Conservation (phyloP, 2,888 invertebrate species). For the Aphidius colemani region DNA sequence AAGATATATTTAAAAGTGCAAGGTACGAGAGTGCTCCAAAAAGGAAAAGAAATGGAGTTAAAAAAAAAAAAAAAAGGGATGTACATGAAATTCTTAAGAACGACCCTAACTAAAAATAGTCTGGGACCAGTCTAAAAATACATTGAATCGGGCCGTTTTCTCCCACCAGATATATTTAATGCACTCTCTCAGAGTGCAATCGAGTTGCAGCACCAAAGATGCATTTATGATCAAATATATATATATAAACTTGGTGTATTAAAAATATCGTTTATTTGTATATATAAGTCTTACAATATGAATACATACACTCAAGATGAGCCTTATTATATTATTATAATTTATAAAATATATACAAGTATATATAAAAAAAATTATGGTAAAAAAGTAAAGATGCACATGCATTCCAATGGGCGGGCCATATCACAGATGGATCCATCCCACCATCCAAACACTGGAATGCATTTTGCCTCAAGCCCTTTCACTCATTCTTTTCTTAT, state of each 20-base stretch:
- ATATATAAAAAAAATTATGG: background rate
- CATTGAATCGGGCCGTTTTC: conserved; percentile 29
- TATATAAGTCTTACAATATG: conserved; percentile 9
- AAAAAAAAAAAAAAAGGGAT: conserved; percentile 1
- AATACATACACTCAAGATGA: no score
- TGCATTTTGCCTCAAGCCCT: conserved; percentile 31
- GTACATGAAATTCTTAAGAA: conserved; percentile 10
- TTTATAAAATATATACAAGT: conserved; percentile 19
- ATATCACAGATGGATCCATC: conserved; percentile 57
- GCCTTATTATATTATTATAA: no score
- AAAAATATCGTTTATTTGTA: background rate
- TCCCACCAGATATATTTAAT: conserved; percentile 7
- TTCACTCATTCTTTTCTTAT: conserved; percentile 18
- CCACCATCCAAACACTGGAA: conserved; percentile 48
- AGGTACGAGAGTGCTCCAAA: no score
- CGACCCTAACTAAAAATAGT: conserved; percentile 53
- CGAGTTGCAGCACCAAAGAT: background rate
- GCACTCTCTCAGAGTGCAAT: conserved; percentile 5
- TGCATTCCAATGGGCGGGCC: conserved; percentile 57
- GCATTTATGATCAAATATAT: background rate
- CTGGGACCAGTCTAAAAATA: conserved; percentile 58
- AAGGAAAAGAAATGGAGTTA: background rate
- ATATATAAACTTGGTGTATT: no score
- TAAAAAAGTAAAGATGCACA: conserved; percentile 32
- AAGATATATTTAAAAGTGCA: no score